Conservation (phyloP, 2,797 vertebrate genomes). For the Coreius guichenoti region DNA sequence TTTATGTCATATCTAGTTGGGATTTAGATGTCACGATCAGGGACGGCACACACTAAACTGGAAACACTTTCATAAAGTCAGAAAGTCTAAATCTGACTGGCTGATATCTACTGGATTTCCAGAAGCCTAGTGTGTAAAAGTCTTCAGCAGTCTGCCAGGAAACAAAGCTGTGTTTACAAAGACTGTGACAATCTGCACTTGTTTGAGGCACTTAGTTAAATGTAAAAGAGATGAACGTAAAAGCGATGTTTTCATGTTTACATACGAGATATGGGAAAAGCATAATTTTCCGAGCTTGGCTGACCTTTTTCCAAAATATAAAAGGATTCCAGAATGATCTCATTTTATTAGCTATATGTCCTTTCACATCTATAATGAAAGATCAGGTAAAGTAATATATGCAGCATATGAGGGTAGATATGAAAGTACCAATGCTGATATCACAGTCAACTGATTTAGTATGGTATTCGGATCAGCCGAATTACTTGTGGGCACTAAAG, state of each 20-base stretch:
- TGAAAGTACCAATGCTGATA: background rate
- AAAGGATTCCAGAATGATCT: background rate
- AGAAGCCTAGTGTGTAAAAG: background rate
- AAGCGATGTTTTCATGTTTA: background rate
- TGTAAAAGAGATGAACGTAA: too few relatives aligned
- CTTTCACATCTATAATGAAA: background rate
- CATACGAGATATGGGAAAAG: background rate
- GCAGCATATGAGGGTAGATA: background rate
- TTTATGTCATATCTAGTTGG: background rate
- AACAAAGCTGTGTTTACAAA: too few relatives aligned
- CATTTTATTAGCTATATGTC: background rate
- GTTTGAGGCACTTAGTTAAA: too few relatives aligned
- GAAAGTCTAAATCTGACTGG: background rate
- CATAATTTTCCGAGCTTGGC: background rate
- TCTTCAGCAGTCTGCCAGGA: too few relatives aligned
- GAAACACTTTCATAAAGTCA: background rate
- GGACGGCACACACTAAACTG: too few relatives aligned
- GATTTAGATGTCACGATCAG: too few relatives aligned
- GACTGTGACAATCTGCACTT: too few relatives aligned
- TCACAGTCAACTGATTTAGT: background rate
- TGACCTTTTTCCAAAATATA: background rate
- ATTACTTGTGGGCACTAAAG: background rate
- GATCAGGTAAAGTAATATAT: background rate
- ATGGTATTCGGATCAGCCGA: background rate
- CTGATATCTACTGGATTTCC: background rate